A percentile compares a stretch with the other conserved stretches of the same genome.
Evolutionary conservation across 2,113 vertebrate genomes (phyloP).

Genomic region (Lathamus discolor): DNA sequence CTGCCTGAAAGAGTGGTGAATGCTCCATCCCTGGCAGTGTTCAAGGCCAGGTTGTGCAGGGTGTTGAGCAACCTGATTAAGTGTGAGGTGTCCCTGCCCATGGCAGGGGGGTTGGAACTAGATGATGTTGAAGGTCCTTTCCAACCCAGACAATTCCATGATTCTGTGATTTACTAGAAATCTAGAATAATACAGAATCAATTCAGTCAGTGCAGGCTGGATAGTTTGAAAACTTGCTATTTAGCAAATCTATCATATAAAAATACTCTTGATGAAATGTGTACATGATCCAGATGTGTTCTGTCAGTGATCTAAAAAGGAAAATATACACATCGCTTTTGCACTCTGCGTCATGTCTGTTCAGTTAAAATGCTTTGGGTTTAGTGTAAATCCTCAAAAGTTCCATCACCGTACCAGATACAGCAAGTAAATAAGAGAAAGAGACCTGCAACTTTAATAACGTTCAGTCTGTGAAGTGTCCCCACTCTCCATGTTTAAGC

Average conservation of each 20-base stretch:
- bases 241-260: neutral
- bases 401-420: neutral
- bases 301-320: neutral
- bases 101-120: neutral
- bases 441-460: neutral
- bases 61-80: neutral
- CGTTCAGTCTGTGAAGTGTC: neutral
- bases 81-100: neutral
- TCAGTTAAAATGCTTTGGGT: neutral
- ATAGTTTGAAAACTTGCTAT: neutral
- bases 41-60: neutral
- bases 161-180: neutral
- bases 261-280: neutral
- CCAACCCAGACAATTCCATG: neutral
- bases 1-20: neutral
- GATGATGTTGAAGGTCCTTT: neutral
- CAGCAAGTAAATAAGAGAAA: neutral
- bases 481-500: neutral
- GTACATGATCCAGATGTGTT: neutral
- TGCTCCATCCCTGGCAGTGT: neutral
- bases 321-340: neutral
- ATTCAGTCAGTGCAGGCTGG: neutral
- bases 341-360: neutral
- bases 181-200: neutral
- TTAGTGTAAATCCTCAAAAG: neutral